These are phyloP conservation scores for Catagonus wagneri DNA, from an alignment of 2,113 vertebrate genomes.

Conservation along the genomic window DNA sequence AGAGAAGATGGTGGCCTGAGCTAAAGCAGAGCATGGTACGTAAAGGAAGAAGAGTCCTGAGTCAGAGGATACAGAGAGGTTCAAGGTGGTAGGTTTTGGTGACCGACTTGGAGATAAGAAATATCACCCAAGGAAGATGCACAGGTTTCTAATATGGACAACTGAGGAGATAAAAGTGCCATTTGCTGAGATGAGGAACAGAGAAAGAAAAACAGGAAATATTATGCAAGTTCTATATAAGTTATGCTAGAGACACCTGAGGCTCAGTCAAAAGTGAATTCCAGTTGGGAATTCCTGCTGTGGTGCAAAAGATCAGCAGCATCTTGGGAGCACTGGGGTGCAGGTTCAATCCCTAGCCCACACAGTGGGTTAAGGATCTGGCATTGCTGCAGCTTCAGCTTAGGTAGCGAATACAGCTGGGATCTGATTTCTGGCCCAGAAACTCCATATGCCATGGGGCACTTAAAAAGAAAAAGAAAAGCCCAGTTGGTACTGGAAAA, in stretches of 20 bases:
- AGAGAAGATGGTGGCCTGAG: neutral
- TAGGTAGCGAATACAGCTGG: too few species aligned
- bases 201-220: neutral
- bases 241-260: neutral
- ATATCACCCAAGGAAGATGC: neutral
- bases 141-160: conserved; percentile 13
- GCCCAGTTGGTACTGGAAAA: neutral
- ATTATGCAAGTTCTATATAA: neutral
- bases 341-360: too few species aligned
- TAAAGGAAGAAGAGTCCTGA: neutral
- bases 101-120: neutral
- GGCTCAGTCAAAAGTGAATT: neutral
- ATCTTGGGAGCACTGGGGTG: too few species aligned
- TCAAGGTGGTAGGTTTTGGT: neutral
- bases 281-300: too few species aligned
- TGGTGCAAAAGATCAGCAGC: too few species aligned
- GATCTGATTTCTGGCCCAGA: too few species aligned
- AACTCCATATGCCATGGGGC: too few species aligned
- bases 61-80: neutral
- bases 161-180: neutral
- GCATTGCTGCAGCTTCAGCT: too few species aligned
- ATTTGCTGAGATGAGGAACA: neutral
- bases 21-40: neutral
- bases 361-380: too few species aligned
- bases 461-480: neutral